Base-by-base conservation (phyloP, 2,888 invertebrate genomes). In the Chromoteleia sp. region DNA sequence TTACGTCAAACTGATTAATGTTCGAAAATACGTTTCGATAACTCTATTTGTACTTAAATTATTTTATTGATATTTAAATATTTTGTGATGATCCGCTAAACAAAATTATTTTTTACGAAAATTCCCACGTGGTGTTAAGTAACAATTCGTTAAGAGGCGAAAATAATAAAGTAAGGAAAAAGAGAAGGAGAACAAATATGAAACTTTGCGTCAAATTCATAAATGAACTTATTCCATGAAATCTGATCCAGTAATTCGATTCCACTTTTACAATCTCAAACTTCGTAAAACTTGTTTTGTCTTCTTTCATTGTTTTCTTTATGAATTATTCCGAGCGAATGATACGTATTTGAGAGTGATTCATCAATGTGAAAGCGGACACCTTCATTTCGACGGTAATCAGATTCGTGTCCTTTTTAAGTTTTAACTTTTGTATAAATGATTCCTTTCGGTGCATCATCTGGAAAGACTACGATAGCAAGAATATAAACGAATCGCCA, bases 401-500 rank as follows among this genome's bases (percentile, higher is more conserved):
- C 58, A 75, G 65, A 75, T 75, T 65, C 48, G 48, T 75, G 30
- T 65, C 14, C 61, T 76, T 70, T 77, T 70, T 68, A 36, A 58
- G 61, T 41, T 41, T 68, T 68, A 67, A 76, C 43, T 68, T 77
- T 68, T 70, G 68, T 59, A 76, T 67, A 67, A 76, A 76, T 56
- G 59, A 77, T 63, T 43, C 56, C 70, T 70, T 61, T 68, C 67
- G 43, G 41, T 41, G 56, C 63, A 74, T 70, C 48, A 79, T 48
- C 43, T 50, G 68, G 67, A 79, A 78, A 63, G 73, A 48, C 61
- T 48, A 29, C 52, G 65, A 74, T 61, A 50, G 59, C 45, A 61
- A 48, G 71, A 81, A 81, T 65, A 65, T 78, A 78, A 83, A 83
- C 70, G 81, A 83, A 77, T 81, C 73, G 25, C 50, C 45, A 61